These are phyloP conservation scores for Apotomis betuletana DNA, from an alignment of 2,888 invertebrate genomes.

Conservation along the genomic window DNA sequence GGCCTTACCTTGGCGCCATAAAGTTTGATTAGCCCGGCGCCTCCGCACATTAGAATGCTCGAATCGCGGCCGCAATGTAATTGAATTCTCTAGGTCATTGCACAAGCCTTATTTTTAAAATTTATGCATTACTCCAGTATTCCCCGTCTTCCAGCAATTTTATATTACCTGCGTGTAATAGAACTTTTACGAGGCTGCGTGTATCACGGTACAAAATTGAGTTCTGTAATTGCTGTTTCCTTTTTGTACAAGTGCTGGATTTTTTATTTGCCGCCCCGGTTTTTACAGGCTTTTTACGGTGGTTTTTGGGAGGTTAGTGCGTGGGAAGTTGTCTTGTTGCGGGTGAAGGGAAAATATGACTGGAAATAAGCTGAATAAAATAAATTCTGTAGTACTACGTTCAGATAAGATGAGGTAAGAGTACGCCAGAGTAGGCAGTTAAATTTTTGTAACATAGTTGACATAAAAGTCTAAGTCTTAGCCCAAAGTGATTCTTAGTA, in stretches of 20 bases:
- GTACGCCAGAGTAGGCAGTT: no score
- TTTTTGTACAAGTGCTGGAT: constrained; percentile 27
- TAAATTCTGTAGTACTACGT: background rate
- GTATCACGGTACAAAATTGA: constrained; percentile 41
- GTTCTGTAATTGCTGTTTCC: constrained; percentile 39
- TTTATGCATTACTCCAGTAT: constrained; percentile 55
- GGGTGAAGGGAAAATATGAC: background rate
- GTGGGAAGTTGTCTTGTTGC: constrained; percentile 14
- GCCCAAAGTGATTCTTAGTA: no score
- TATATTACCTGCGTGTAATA: constrained; percentile 40
- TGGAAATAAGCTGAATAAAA: constrained; percentile 5
- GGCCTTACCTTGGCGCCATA: no score
- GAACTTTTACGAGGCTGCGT: constrained; percentile 39
- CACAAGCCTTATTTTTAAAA: constrained; percentile 61
- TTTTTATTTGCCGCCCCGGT: constrained; percentile 22
- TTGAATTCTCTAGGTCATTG: constrained; percentile 82
- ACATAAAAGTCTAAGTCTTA: no score
- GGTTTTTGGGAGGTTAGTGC: constrained; percentile 20
- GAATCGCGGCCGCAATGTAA: constrained; percentile 73
- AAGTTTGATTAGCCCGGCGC: constrained; percentile 80
- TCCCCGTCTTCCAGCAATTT: constrained; percentile 35
- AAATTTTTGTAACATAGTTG: no score
- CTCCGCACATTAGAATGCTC: constrained; percentile 78
- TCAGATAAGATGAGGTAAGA: no score
- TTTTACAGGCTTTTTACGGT: constrained; percentile 33